These are phyloP conservation scores for Bucorvus abyssinicus DNA, from an alignment of 2,797 vertebrate genomes.

Conservation along the genomic window DNA sequence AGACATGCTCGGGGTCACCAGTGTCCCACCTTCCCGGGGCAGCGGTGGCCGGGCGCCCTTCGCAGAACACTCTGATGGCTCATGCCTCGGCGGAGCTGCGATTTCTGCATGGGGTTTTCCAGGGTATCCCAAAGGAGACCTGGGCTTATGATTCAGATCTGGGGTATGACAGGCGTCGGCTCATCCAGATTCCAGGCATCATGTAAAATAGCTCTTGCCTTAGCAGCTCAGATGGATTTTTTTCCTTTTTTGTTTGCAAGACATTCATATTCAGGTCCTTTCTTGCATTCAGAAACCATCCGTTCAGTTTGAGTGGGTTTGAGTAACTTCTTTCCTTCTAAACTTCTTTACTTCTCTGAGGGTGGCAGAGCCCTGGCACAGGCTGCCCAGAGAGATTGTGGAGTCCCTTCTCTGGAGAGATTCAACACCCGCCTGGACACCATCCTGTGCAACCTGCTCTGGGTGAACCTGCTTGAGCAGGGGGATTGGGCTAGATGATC, in stretches of 20 bases:
- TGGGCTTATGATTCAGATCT: background rate
- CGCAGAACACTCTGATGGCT: rapidly evolving
- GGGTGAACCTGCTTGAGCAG: too few species aligned
- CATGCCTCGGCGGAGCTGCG: background rate
- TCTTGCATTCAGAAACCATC: background rate
- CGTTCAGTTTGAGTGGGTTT: background rate
- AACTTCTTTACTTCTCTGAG: too few species aligned
- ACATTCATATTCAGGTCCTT: background rate
- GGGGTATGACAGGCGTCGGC: background rate
- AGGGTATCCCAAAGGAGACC: background rate
- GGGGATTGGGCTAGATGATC: too few species aligned
- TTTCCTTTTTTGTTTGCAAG: background rate
- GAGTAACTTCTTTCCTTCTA: too few species aligned
- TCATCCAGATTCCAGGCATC: background rate
- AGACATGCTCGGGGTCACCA: rapidly evolving
- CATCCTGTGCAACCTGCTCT: too few species aligned
- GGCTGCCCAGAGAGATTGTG: too few species aligned
- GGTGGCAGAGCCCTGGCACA: too few species aligned
- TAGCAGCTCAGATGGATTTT: background rate
- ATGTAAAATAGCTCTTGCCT: background rate
- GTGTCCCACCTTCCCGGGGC: rapidly evolving
- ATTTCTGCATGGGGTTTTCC: background rate
- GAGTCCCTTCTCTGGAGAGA: too few species aligned
- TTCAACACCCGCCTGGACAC: too few species aligned
- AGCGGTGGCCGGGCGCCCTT: background rate